Conservation (phyloP, 2,113 vertebrate genomes). For the Leiothrix lutea region DNA sequence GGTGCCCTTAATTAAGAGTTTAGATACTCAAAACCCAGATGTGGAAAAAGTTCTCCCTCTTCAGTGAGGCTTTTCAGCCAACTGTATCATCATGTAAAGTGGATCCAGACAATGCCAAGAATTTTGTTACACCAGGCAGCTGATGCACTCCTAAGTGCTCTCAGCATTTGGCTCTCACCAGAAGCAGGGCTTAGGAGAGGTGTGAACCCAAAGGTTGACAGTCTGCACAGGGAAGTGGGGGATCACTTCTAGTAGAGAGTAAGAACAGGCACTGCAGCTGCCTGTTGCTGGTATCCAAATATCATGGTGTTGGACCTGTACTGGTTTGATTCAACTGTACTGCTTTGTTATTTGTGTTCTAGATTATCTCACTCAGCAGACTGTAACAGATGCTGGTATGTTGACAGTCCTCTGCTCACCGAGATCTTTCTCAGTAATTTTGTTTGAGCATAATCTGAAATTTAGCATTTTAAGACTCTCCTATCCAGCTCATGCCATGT, state of each 20-base stretch:
- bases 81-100: rapidly evolving
- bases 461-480: not conserved
- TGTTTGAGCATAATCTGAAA: not conserved
- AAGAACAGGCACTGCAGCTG: not conserved
- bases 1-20: not conserved
- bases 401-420: not conserved
- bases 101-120: not conserved
- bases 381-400: not conserved
- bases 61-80: not conserved
- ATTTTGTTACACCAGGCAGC: not conserved
- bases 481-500: not conserved
- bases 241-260: not conserved
- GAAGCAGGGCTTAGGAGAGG: not conserved
- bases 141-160: not conserved
- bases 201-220: rapidly evolving
- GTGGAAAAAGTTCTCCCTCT: not conserved
- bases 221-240: not conserved
- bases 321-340: not conserved
- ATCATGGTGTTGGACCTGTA: rapidly evolving
- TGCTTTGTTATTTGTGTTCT: not conserved
- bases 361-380: not conserved
- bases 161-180: not conserved
- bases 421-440: not conserved
- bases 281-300: not conserved
- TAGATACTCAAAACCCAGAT: not conserved